These are phyloP conservation scores for Hirtodrosophila duncani DNA, from an alignment of 2,888 invertebrate species.

Conservation along the genomic window DNA sequence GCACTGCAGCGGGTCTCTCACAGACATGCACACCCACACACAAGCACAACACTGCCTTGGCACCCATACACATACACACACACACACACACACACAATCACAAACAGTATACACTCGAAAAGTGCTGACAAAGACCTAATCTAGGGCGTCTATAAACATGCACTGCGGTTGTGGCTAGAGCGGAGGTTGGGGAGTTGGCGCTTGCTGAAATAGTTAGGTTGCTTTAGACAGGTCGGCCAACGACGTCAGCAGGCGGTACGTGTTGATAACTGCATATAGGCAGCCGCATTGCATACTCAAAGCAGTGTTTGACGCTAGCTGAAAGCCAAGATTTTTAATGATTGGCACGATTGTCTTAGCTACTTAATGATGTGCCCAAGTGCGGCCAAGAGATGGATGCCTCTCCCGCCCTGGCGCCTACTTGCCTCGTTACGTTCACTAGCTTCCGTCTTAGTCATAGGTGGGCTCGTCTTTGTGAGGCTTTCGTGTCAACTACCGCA, in stretches of 20 bases:
- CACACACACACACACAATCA: conserved; percentile 24
- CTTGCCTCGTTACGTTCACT: background rate
- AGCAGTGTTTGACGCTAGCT: conserved; percentile 49
- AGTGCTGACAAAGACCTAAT: conserved; percentile 76
- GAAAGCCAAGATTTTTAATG: conserved; percentile 65
- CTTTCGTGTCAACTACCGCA: conserved; percentile 63
- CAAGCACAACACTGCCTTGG: conserved; percentile 26
- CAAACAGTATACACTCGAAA: conserved; percentile 66
- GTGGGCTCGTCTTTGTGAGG: conserved; percentile 30
- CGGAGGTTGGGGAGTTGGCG: conserved; percentile 9
- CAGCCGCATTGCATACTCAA: conserved; percentile 57
- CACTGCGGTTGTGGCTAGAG: conserved; percentile 28
- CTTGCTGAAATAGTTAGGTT: conserved; percentile 62
- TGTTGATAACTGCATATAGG: conserved; percentile 63
- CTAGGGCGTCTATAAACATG: conserved; percentile 69
- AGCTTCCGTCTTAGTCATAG: background rate
- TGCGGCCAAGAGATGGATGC: too few relatives aligned
- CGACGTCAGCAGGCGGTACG: conserved; percentile 44
- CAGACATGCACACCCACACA: conserved; percentile 17
- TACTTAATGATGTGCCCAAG: conserved; percentile 67
- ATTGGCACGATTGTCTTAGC: conserved; percentile 73
- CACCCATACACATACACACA: conserved; percentile 15
- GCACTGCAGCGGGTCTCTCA: conserved; percentile 13
- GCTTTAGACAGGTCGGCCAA: conserved; percentile 61
- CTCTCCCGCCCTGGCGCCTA: conserved; percentile 1